Evolutionary conservation across 2,113 vertebrate species (phyloP).

Genomic region (Oplegnathus fasciatus): DNA sequence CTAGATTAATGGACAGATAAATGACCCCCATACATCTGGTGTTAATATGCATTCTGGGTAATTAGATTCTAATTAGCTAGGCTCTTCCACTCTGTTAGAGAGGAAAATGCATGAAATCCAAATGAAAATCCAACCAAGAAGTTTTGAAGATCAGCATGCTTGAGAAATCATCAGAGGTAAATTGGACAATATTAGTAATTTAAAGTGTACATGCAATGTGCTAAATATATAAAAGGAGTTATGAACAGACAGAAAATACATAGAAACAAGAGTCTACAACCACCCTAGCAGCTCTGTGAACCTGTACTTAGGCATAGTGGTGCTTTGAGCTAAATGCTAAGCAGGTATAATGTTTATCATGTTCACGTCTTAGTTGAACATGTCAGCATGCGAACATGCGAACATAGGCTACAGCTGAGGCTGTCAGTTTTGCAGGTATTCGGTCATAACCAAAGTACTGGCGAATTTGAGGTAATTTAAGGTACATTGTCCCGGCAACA

Average conservation of each 20-base stretch:
- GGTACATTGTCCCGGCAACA: neutral
- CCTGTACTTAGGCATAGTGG: neutral
- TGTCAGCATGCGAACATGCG: neutral
- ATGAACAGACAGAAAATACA: neutral
- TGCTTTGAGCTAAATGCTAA: neutral
- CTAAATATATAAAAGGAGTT: neutral
- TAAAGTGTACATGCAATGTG: neutral
- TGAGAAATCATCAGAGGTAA: neutral
- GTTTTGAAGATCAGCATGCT: neutral
- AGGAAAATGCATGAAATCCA: constrained; percentile 3
- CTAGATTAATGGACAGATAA: constrained; percentile 58
- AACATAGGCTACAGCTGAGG: neutral
- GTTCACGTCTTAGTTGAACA: constrained; percentile 3
- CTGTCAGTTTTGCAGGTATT: neutral
- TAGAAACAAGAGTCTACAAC: neutral
- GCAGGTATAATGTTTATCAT: neutral
- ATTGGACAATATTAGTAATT: neutral
- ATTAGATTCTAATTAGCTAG: constrained; percentile 50
- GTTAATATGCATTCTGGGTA: constrained; percentile 47
- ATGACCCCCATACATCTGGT: constrained; percentile 61
- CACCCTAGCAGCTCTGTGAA: neutral
- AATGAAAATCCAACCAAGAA: constrained; percentile 6
- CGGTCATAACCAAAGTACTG: neutral
- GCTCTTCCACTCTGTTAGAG: neutral
- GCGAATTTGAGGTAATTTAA: no score